A percentile compares a stretch with the other conserved stretches of the same genome.
phyloP scores from a whole-genome alignment of 1,140 invertebrate species.

The Rhynchophorus ferrugineus region DNA sequence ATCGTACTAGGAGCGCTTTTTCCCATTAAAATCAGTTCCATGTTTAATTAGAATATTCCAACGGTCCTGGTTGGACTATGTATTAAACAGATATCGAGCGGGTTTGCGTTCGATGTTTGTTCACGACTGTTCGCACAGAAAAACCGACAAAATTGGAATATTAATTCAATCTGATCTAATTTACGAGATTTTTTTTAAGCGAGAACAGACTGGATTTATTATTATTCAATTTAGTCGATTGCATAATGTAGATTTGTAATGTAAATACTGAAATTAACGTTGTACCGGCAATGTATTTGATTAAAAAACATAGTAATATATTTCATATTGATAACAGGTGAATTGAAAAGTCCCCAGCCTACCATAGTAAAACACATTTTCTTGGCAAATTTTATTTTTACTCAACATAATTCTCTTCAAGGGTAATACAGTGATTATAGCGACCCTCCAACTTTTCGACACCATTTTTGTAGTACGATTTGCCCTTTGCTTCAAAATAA shows the following conservation, averaged over 20 bases:
- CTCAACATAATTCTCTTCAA: not conserved
- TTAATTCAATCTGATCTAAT: not conserved
- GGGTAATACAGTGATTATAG: not conserved
- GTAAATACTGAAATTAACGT: not conserved
- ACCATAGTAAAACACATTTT: no score
- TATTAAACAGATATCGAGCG: not conserved
- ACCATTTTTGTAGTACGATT: no score
- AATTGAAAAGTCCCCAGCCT: no score
- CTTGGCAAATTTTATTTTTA: no score
- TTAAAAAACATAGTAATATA: not conserved
- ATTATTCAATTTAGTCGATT: not conserved
- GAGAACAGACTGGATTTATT: not conserved
- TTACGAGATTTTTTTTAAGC: not conserved
- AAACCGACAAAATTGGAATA: not conserved
- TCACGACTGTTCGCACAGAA: not conserved
- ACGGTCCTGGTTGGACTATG: not conserved
- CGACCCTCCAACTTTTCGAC: no score
- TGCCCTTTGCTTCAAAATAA: no score
- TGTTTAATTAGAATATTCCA: not conserved
- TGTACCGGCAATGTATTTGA: not conserved
- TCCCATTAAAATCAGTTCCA: not conserved
- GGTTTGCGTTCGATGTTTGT: no score
- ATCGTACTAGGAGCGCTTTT: not conserved
- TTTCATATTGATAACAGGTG: no score
- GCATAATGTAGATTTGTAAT: not conserved